phyloP scores from a whole-genome alignment of 2,113 vertebrate species.

The Chunga burmeisteri region DNA sequence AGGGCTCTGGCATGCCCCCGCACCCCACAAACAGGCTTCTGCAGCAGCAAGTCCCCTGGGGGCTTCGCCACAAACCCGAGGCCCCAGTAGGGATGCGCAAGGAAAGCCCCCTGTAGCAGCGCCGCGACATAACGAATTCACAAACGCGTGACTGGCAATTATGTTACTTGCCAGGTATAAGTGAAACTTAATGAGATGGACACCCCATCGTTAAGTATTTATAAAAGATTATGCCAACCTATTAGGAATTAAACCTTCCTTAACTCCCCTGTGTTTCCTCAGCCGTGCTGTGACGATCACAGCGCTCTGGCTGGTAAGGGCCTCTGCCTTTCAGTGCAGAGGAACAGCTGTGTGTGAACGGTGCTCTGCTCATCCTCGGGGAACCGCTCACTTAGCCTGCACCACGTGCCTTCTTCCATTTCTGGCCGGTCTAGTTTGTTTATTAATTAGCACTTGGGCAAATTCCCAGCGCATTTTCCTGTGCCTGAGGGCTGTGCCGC shows the following conservation, averaged over 20 bases:
- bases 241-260: background rate
- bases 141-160: rapidly evolving
- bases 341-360: rapidly evolving
- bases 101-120: rapidly evolving
- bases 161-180: background rate
- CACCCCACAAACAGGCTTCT: background rate
- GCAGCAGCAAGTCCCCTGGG: background rate
- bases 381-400: background rate
- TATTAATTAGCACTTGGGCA: background rate
- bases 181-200: background rate
- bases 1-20: rapidly evolving
- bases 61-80: background rate
- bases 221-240: background rate
- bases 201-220: background rate
- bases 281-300: background rate
- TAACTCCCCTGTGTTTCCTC: background rate
- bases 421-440: background rate
- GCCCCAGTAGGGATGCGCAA: rapidly evolving
- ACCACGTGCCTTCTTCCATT: background rate
- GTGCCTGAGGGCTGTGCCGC: background rate
- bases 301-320: background rate
- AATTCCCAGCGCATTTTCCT: background rate
- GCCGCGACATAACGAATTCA: background rate
- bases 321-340: background rate
- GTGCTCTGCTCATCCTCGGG: background rate